Base-by-base conservation (phyloP, 2,797 vertebrate species). In the Rhabdophis nuchalis region DNA sequence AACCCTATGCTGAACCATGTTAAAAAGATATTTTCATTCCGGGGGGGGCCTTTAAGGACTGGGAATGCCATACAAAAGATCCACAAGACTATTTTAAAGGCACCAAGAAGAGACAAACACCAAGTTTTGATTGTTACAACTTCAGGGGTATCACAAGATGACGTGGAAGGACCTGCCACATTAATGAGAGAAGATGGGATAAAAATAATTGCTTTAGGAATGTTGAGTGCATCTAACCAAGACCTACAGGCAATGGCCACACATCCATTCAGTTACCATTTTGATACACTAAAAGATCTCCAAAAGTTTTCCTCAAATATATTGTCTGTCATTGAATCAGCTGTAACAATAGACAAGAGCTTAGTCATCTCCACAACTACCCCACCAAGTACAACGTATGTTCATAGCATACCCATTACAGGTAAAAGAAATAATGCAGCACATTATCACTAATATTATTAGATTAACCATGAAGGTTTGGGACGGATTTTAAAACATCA, bases 121-220 rank as follows among this genome's bases (percentile, higher is more conserved):
- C 91, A 92, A 0, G 57, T 97, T 89, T 57, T 97, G 86, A 96
- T 97, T 91, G 93, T 97, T 27, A 92, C 97, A 87, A 95, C 96
- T 86, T 97, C 96, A 0, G 95, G 94, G 0, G 16, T 91, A 3
- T 97, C 97, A 0, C 91, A 95, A 90, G 97, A 98, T 90, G 95
- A 96, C 0, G 94, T 97, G 85, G 72, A 89, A 68, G 77, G 85
- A 72, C 94, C 95, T 10, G 68, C 96, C 0, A 36, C 60, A 29
- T 88, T 92, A 3, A 91, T 98, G 60, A 91, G n/a, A 90, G 10
- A 52, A 3, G 95, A 96, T 0, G 97, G 96, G 5, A 94, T 98
- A 91, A 96, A 93, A 41, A 95, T 97, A 64, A 82, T 98, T 93
- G 93, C 97, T 0, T 57, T 97, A 90, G 97, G 97, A 85, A 10